Evolutionary conservation across 64 coral and sea anemone species (phyloP), one percentile per base, ranked within the genome.

Genomic region (Dendrophyllia cribrosa): DNA sequence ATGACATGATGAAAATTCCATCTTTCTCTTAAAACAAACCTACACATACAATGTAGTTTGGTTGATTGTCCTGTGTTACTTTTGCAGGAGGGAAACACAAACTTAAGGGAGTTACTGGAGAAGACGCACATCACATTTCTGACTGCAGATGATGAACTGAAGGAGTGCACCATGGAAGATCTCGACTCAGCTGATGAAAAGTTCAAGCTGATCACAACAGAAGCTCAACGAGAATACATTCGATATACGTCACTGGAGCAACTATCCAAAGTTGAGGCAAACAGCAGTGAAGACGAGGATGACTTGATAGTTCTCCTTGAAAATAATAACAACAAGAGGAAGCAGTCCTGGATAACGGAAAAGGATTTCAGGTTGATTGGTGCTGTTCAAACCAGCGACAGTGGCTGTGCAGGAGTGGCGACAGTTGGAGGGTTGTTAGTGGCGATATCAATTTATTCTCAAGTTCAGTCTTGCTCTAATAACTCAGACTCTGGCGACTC

Each of bases 141-240:
- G 19, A 96, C 97, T 25, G 61, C 82, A 21, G 94, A 99, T 44
- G 82, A 78, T 19, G 52, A 94, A 21, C 64, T 99, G 4, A 99
- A 96, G 51, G 97, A 96, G 62, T 99, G 97, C 21, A 93, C 83
- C 14, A 67, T 88, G 4, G 87, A 93, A 79, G 90, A 98, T 93
- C 87, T 98, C 64, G 88, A 93, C 34, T 24, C 60, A 9, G 64
- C 60, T 20, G 79, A 82, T 69, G 75, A 93, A 46, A 91, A 93
- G 58, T 83, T 79, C 78, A 94, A 97, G 88, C 87, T 97, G 21
- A 75, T 96, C 59, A 84, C 91, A 46, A 99, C 97, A 70, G 97
- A 99, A 59, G 97, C 97, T 14, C 97, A 99, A 65, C 90, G 89
- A 25, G 92, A 89, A 67, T 96, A 99, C 88, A 99, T 99, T 59